Evolutionary conservation across 2,888 invertebrate species (phyloP).

Genomic region (Baronia brevicornis): DNA sequence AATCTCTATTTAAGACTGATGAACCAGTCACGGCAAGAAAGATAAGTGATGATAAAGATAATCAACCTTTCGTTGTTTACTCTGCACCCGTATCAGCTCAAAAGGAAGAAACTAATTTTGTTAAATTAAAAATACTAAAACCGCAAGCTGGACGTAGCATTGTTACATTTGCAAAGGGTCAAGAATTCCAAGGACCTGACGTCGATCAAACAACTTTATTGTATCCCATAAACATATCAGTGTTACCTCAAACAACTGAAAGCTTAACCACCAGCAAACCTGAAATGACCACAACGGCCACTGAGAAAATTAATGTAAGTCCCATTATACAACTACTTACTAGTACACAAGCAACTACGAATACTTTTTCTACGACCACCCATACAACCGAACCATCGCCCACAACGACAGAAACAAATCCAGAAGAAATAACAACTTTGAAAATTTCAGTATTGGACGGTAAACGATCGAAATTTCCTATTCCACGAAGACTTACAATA

Average conservation of each 20-base stretch:
- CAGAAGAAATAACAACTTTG: slow-evolving; percentile 47
- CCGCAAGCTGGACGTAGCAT: slow-evolving; percentile 49
- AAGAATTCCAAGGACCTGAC: slow-evolving; percentile 51
- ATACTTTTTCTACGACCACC: slow-evolving; percentile 18
- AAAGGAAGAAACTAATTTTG: slow-evolving; percentile 45
- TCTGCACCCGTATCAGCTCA: slow-evolving; percentile 51
- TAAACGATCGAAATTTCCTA: slow-evolving; percentile 57
- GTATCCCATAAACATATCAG: slow-evolving; percentile 43
- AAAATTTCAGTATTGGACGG: slow-evolving; percentile 45
- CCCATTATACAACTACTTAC: slow-evolving; percentile 34
- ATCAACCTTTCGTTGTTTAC: slow-evolving; percentile 63
- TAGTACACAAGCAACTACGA: slow-evolving; percentile 23
- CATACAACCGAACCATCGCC: slow-evolving; percentile 25
- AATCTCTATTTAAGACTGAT: slow-evolving; percentile 79
- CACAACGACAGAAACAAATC: slow-evolving; percentile 37
- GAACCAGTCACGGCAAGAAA: slow-evolving; percentile 47
- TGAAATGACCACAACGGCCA: slow-evolving; percentile 24
- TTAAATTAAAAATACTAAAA: slow-evolving; percentile 46
- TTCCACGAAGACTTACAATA: slow-evolving; percentile 52
- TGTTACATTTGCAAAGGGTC: slow-evolving; percentile 56
- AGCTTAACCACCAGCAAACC: slow-evolving; percentile 26
- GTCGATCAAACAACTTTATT: slow-evolving; percentile 36
- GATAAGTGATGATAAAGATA: slow-evolving; percentile 31
- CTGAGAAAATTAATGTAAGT: slow-evolving; percentile 26
- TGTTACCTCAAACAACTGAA: slow-evolving; percentile 23